These are phyloP conservation scores for Cataglyphis rosenhaueri DNA, from an alignment of 2,888 invertebrate genomes.

Conservation along the genomic window DNA sequence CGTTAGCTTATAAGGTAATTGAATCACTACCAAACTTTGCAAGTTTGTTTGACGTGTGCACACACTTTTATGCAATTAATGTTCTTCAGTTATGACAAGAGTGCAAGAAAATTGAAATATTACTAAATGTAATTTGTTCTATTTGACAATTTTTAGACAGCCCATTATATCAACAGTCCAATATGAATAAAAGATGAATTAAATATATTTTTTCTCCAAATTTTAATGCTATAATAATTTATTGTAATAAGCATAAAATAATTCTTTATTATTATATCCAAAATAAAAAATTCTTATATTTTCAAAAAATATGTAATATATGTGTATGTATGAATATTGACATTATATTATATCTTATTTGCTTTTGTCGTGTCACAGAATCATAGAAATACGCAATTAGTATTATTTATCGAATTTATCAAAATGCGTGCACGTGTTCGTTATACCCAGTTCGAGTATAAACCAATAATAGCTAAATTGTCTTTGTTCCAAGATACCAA, in stretches of 20 bases:
- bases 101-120: slow-evolving; percentile 41
- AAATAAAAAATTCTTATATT: not conserved
- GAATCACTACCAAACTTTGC: slow-evolving; percentile 36
- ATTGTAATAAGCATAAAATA: not conserved
- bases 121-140: slow-evolving; percentile 12
- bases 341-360: not conserved
- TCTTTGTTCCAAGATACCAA: slow-evolving; percentile 26
- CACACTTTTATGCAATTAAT: slow-evolving; percentile 12
- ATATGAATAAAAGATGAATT: not conserved
- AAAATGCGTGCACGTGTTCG: not conserved
- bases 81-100: slow-evolving; percentile 25
- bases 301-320: not conserved
- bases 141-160: slow-evolving; percentile 7
- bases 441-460: not conserved
- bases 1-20: slow-evolving; percentile 27
- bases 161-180: not conserved
- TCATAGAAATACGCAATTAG: not conserved
- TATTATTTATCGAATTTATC: slow-evolving; percentile 24
- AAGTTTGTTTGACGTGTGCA: slow-evolving; percentile 32
- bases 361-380: not conserved
- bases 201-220: not conserved
- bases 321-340: not conserved
- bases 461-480: slow-evolving; percentile 11
- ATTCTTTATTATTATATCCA: not conserved
- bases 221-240: not conserved